Base-by-base conservation (phyloP, 2,113 vertebrate species). In the Urocolius indicus region DNA sequence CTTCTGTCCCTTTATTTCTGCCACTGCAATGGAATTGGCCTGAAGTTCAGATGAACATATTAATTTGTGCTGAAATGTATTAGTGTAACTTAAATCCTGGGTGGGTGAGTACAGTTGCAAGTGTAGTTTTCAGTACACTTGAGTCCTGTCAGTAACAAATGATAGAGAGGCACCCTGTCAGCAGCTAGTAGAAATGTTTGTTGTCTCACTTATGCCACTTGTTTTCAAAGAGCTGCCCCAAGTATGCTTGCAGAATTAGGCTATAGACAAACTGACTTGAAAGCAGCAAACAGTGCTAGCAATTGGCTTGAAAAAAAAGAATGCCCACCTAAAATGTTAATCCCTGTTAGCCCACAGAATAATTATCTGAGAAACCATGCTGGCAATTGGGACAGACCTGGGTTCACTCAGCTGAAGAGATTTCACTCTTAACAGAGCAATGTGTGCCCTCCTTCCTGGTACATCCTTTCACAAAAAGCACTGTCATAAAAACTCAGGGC, bases 1-100 rank as follows among this genome's bases (percentile, higher is more conserved):
- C 79, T 89, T 82, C 58, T 81, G 69, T 93, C 82, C 69, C 75
- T 93, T 93, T 73, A n/a, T 69, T 90, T 91, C 77, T 82, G 74
- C 74, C 63, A 92, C 17, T 79, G 27, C 41, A 58, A 61, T 26
- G 46, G 73, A 89, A 78, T 36, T 36, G 57, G 66, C 73, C 77
- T 84, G 51, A 81, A 96, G 78, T 95, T 93, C 91, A 94, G 48
- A 57, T 18, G 22, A 90, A 82, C 59, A 24, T 36, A 36, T 43
- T 84, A 38, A 87, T 87, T 93, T 89, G 45, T 89, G 80, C 54
- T 92, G 76, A 79, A 84, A 78, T 68, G 1, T 68, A 58, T 87
- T 73, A 93, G 11, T 7, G 27, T 93, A 81, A 84, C 36, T 81
- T 84, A 81, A 87, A 89, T 61, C 54, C 58, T 68, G 45, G 23